These are phyloP conservation scores for Poeciliopsis infans DNA, from an alignment of 2,797 vertebrate genomes.

Conservation along the genomic window DNA sequence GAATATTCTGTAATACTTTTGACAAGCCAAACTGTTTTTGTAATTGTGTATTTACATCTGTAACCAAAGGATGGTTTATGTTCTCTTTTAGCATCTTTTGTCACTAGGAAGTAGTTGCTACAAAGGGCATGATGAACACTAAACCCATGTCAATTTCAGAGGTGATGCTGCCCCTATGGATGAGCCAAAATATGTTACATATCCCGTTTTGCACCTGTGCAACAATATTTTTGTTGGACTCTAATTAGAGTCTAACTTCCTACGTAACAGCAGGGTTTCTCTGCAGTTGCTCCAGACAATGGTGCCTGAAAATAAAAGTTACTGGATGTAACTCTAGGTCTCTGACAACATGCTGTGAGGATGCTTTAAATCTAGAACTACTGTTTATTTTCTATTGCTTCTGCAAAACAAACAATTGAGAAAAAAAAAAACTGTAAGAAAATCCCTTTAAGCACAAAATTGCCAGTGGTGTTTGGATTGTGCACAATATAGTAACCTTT, in stretches of 20 bases:
- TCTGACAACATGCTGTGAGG: not conserved
- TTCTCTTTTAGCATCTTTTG: not conserved
- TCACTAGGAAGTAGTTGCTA: not conserved
- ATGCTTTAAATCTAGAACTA: not conserved
- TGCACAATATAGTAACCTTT: not conserved
- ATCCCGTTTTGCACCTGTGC: not conserved
- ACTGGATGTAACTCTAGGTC: not conserved
- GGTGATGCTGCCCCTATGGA: not conserved
- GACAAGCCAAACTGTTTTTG: not conserved
- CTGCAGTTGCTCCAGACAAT: not conserved
- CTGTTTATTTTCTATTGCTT: not conserved
- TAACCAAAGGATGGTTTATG: not conserved
- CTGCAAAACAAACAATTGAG: not conserved
- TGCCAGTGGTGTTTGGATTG: not conserved
- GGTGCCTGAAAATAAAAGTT: not conserved
- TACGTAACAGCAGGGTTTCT: not conserved
- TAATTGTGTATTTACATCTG: not conserved
- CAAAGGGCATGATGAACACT: not conserved
- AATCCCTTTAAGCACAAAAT: not conserved
- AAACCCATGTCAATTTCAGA: not conserved
- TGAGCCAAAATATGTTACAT: not conserved
- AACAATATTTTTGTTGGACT: constrained; percentile 3
- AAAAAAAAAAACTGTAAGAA: not conserved
- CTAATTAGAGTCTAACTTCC: not conserved
- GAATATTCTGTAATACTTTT: constrained; percentile 1